phyloP scores from a whole-genome alignment of 2,888 invertebrate species.

The Catonia carolina region DNA sequence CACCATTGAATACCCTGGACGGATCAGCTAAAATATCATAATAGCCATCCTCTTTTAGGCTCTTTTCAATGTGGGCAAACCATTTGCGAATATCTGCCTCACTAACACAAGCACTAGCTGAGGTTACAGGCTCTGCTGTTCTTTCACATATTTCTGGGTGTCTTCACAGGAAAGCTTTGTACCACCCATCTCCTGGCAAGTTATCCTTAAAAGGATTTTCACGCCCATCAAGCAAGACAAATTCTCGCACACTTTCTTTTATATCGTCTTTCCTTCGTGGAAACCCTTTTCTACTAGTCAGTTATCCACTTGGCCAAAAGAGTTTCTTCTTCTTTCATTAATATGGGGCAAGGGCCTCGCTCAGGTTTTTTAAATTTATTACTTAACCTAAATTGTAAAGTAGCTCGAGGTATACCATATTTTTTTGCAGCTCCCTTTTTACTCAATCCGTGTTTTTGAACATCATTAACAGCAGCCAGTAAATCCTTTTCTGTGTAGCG shows the following conservation, averaged over 20 bases:
- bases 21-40: constrained; percentile 37
- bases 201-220: constrained; percentile 37
- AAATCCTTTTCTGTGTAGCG: too few species aligned
- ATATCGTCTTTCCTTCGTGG: constrained; percentile 36
- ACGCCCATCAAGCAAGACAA: constrained; percentile 30
- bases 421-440: constrained; percentile 9
- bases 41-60: constrained; percentile 33
- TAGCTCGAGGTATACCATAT: constrained; percentile 16
- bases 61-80: constrained; percentile 36
- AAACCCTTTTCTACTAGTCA: constrained; percentile 37
- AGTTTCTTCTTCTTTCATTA: constrained; percentile 35
- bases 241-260: constrained; percentile 25
- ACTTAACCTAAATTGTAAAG: background rate
- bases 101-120: constrained; percentile 38
- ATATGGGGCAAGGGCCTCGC: constrained; percentile 21
- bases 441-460: too few species aligned
- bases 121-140: constrained; percentile 38
- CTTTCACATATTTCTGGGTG: constrained; percentile 35
- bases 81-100: constrained; percentile 37
- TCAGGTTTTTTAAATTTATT: constrained; percentile 7
- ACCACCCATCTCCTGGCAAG: constrained; percentile 37
- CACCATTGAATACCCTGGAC: constrained; percentile 38
- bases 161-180: constrained; percentile 36
- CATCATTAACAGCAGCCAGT: too few species aligned
- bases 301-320: constrained; percentile 37